phyloP scores from a whole-genome alignment of 2,113 vertebrate species.

The Merops nubicus region DNA sequence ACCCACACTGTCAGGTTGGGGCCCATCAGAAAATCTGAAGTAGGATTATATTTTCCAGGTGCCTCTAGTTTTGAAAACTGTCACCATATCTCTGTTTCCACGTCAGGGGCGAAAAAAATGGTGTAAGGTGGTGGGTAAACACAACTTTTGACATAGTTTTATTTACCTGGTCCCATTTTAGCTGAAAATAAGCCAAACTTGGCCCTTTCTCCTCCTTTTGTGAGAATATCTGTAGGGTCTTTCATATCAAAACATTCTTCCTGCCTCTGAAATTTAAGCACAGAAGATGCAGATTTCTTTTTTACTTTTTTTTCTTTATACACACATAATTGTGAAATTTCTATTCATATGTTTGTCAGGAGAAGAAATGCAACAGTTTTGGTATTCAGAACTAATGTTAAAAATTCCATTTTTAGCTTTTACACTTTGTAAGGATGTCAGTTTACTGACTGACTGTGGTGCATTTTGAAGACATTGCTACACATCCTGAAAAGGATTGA shows the following conservation, averaged over 20 bases:
- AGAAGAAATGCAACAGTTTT: background rate
- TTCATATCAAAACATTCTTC: background rate
- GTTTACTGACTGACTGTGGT: background rate
- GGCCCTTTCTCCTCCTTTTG: background rate
- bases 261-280: background rate
- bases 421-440: background rate
- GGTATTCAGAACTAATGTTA: background rate
- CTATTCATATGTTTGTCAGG: background rate
- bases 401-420: background rate
- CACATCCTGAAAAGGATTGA: background rate
- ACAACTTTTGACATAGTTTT: background rate
- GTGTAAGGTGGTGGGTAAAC: background rate
- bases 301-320: background rate
- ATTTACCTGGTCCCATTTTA: background rate
- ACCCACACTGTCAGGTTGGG: background rate
- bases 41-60: background rate
- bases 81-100: background rate
- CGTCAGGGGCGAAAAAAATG: background rate
- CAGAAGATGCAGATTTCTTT: background rate
- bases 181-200: background rate
- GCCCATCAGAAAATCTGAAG: background rate
- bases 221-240: accelerated
- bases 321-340: background rate
- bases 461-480: background rate
- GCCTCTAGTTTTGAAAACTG: background rate